These are phyloP conservation scores for Stenolophus ochropezus DNA, from an alignment of 2,888 invertebrate species.

Conservation along the genomic window DNA sequence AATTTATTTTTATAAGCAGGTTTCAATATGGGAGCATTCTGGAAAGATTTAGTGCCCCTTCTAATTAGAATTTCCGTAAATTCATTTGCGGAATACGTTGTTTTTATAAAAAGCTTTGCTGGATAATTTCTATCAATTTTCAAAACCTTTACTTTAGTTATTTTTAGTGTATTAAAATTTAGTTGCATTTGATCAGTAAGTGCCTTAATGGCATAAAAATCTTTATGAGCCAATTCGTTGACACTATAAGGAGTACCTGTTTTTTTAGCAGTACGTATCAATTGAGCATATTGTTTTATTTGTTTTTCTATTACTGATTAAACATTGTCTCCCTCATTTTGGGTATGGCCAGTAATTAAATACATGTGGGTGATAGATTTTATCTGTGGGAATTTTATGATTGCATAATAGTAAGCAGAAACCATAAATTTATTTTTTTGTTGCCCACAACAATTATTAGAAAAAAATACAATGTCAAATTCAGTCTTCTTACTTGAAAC, in stretches of 20 bases:
- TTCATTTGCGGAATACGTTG: neutral
- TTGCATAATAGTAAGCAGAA: neutral
- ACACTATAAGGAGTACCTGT: neutral
- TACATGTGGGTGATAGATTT: neutral
- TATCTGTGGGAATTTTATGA: neutral
- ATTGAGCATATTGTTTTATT: conserved; percentile 52
- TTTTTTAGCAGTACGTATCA: neutral
- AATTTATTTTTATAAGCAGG: neutral
- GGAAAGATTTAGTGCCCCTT: neutral
- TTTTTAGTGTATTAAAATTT: neutral
- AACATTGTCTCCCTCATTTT: conserved; percentile 62
- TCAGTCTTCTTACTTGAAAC: neutral
- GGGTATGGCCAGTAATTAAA: conserved; percentile 38
- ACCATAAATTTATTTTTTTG: neutral
- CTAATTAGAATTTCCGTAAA: neutral
- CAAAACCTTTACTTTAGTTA: neutral
- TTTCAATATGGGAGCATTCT: neutral
- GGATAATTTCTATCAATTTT: neutral
- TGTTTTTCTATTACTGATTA: conserved; percentile 2
- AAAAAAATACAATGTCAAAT: neutral
- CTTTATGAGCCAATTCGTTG: neutral
- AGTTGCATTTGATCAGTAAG: neutral
- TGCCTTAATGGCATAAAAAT: neutral
- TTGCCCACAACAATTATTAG: neutral
- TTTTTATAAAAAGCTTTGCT: neutral